phyloP scores from a whole-genome alignment of 2,797 vertebrate species.

The Apodemus agrarius region DNA sequence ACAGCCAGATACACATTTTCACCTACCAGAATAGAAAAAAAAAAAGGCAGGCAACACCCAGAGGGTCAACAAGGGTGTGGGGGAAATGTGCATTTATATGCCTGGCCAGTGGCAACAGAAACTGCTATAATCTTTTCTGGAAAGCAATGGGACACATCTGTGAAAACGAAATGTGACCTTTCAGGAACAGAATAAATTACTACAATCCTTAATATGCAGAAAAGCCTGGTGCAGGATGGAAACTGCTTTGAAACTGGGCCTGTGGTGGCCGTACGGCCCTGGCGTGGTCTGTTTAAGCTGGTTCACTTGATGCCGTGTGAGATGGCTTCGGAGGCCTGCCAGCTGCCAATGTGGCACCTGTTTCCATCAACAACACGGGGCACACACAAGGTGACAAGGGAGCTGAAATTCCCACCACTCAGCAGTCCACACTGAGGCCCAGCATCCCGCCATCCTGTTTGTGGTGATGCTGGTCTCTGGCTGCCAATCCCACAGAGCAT shows the following conservation, averaged over 20 bases:
- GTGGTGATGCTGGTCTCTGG: neutral
- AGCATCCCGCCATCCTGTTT: too few relatives aligned
- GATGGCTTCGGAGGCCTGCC: neutral
- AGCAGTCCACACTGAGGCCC: neutral
- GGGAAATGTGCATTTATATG: neutral
- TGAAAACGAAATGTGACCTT: neutral
- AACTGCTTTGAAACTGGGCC: neutral
- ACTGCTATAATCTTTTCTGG: neutral
- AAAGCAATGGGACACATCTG: neutral
- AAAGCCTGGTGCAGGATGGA: neutral
- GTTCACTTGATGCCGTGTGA: neutral
- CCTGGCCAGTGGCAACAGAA: neutral
- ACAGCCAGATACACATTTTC: neutral
- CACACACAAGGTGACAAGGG: neutral
- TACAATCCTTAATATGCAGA: neutral
- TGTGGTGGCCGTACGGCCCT: neutral
- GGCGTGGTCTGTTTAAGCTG: neutral
- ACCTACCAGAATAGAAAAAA: neutral
- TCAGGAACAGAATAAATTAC: constrained; percentile 4
- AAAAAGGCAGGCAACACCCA: neutral
- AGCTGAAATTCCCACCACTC: neutral
- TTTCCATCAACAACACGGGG: neutral
- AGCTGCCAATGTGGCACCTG: neutral
- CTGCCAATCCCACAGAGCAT: neutral
- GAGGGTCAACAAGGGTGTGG: neutral